Percentiles rank a stretch among this genome's conserved stretches.
Evolutionary conservation across 2,113 vertebrate genomes (phyloP).

Genomic region (Tetraodon nigroviridis): DNA sequence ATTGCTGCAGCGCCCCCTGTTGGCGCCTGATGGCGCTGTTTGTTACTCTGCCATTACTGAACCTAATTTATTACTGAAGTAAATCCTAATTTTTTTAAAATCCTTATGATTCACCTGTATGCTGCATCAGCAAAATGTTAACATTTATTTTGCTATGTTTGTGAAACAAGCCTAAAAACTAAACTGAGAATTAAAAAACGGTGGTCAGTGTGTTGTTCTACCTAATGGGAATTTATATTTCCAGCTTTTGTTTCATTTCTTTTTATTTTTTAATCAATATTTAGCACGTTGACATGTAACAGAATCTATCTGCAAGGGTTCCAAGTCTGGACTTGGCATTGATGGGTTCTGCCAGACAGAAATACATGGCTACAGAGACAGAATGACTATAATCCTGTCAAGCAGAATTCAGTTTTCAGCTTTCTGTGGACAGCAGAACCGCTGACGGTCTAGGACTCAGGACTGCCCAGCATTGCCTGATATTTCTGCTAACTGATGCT

Average conservation of each 20-base stretch:
- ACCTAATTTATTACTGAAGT: no score
- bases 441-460: constrained; percentile 47
- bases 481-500: constrained; percentile 37
- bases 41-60: constrained; percentile 1
- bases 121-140: no score
- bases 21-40: constrained; percentile 14
- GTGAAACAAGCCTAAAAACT: no score
- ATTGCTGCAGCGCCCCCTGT: no score
- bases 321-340: constrained; percentile 22
- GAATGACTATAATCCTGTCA: constrained; percentile 38
- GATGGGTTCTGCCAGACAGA: constrained; percentile 39
- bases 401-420: constrained; percentile 41
- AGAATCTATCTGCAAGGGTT: background rate
- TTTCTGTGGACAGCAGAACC: constrained; percentile 51
- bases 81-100: no score
- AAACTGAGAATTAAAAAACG: no score
- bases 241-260: no score
- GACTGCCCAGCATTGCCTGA: constrained; percentile 11
- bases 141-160: no score
- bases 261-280: background rate
- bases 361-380: constrained; percentile 43
- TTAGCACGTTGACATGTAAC: background rate
- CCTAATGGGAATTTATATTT: no score
- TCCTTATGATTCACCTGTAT: no score
- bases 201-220: no score